These are phyloP conservation scores for Takifugu ocellatus DNA, from an alignment of 2,797 vertebrate species.

Conservation along the genomic window DNA sequence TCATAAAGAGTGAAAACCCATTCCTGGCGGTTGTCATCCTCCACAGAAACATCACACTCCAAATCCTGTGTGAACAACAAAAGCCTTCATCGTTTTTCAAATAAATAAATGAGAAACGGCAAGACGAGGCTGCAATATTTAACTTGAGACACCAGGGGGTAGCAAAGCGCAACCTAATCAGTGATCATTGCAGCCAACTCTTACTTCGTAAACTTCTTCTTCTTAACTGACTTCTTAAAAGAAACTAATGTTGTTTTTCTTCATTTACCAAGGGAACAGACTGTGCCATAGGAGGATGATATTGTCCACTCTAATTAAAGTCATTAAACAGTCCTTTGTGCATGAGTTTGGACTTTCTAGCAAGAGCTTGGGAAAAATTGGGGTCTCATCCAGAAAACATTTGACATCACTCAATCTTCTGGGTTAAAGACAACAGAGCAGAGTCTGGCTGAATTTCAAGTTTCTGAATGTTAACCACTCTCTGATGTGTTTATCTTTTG, in stretches of 20 bases:
- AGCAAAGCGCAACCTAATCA: conserved; percentile 23
- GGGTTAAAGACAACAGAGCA: background rate
- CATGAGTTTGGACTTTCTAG: background rate
- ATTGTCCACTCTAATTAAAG: background rate
- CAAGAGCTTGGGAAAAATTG: background rate
- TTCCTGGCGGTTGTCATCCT: conserved; percentile 81
- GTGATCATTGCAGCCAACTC: background rate
- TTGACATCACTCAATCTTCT: background rate
- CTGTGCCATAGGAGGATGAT: background rate
- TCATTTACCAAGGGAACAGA: background rate
- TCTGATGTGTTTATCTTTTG: too few species aligned
- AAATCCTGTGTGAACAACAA: conserved; percentile 70
- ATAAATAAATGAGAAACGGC: background rate
- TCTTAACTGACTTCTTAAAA: background rate
- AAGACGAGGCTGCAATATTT: too few species aligned
- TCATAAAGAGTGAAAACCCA: conserved; percentile 87
- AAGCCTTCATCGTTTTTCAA: background rate
- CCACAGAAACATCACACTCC: conserved; percentile 80
- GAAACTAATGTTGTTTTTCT: background rate
- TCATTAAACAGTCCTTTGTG: background rate
- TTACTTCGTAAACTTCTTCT: too few species aligned
- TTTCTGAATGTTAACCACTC: too few species aligned
- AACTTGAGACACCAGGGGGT: conserved; percentile 28
- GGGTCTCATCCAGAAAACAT: background rate
- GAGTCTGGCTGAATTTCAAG: background rate